A percentile compares a stretch with the other conserved stretches of the same genome.
phyloP scores from a whole-genome alignment of 2,797 vertebrate genomes.

The Pampus argenteus region DNA sequence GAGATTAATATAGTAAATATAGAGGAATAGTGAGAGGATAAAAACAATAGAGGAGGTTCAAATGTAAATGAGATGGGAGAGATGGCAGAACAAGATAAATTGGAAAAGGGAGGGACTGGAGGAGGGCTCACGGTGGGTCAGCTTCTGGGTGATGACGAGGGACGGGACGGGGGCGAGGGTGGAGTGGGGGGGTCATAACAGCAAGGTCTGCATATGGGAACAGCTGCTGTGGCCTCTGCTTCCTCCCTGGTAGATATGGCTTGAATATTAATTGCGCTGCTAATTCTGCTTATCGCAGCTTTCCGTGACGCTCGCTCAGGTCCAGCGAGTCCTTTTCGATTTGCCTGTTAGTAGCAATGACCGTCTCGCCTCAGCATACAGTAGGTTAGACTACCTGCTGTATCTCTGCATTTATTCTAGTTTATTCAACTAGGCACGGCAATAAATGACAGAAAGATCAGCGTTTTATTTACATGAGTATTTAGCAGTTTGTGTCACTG shows the following conservation, averaged over 20 bases:
- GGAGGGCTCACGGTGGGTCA: slow-evolving; percentile 1
- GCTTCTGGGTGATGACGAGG: slow-evolving; percentile 18
- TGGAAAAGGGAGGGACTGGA: background rate
- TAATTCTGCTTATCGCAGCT: slow-evolving; percentile 75
- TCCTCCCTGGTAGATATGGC: slow-evolving; percentile 76
- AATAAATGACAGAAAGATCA: slow-evolving; percentile 25
- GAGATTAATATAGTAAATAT: background rate
- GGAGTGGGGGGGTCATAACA: slow-evolving; percentile 65
- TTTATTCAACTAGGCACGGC: slow-evolving; percentile 21
- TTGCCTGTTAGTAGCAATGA: slow-evolving; percentile 45
- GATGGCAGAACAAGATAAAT: slow-evolving; percentile 17
- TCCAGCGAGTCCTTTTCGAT: slow-evolving; percentile 36
- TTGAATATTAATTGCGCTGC: slow-evolving; percentile 81
- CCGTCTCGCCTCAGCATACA: slow-evolving; percentile 13
- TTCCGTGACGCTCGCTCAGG: slow-evolving; percentile 47
- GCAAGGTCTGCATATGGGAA: slow-evolving; percentile 80
- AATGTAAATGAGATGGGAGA: slow-evolving; percentile 50
- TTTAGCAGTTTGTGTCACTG: slow-evolving; percentile 44
- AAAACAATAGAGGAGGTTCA: slow-evolving; percentile 39
- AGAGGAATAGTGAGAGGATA: background rate
- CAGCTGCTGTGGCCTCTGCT: slow-evolving; percentile 81
- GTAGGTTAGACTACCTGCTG: slow-evolving; percentile 13
- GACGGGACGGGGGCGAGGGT: slow-evolving; percentile 4
- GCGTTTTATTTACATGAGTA: slow-evolving; percentile 19
- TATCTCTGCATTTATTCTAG: slow-evolving; percentile 20